Base-by-base conservation (phyloP, 2,888 invertebrate genomes). In the Lottia gigantea region DNA sequence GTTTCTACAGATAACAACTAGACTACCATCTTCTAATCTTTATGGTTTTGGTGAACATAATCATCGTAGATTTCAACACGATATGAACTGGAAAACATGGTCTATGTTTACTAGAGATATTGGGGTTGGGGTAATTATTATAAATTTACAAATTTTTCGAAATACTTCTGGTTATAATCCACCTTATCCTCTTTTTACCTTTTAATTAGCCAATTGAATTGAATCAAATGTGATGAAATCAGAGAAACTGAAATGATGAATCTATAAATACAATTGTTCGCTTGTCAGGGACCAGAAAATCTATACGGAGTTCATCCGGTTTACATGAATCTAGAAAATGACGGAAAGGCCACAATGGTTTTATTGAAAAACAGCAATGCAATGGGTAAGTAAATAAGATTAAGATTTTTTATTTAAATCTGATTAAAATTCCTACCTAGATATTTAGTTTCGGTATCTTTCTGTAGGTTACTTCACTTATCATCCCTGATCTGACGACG, bases 301-400 rank as follows among this genome's bases (percentile, higher is more conserved):
- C 88, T 94, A 19, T 95, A 95, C 84, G 95, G 95, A 14, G 91
- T 92, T 23, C 95, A 95, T 85, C 95, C 95, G 0, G 94, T 95
- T 88, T 94, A 94, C 86, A 85, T 95, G 86, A 91, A 91, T 0
- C 88, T 95, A 78, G 95, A 95, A 84, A 89, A 91, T 16, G 80
- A 83, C 62, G 91, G 91, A 16, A 79, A 81, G n/a, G 79, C 82
- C 0, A 76, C 93, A 84, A 95, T 95, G 46, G 93, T 95, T 23
- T 91, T 95, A 70, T 90, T 95, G 4, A 90, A 94, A 45, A 95
- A 87, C 74, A 85, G 85, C 72, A 86, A 87, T 74, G 87, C 86
- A 7, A 87, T 87, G 95, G 95, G 86, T 86, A 70, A 66, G 79
- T 72, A 23, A 25, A n/a, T n/a, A n/a, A n/a, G n/a, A 15, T 25